Percentiles rank a stretch among this genome's conserved stretches.
These are phyloP conservation scores for Puntigrus tetrazona DNA, from an alignment of 2,113 vertebrate genomes.

Conservation along the genomic window DNA sequence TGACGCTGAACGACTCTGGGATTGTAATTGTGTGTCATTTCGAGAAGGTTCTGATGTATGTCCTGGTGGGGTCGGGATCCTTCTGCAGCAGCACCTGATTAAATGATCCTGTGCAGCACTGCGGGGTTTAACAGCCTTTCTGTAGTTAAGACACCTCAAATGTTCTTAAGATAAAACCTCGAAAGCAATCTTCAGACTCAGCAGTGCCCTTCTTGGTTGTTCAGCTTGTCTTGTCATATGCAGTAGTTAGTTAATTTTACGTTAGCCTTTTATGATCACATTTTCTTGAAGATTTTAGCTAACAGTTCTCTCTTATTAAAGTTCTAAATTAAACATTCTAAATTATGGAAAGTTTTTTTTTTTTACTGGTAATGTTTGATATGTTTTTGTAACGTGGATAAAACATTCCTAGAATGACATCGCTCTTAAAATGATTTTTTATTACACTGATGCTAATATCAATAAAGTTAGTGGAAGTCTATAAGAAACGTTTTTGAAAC, in stretches of 20 bases:
- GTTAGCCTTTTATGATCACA: not conserved
- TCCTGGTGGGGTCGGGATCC: not conserved
- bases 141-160: not conserved
- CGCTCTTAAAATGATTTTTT: no score
- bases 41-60: not conserved
- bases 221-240: not conserved
- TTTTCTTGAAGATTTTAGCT: not conserved
- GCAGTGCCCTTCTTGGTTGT: not conserved
- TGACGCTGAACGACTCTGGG: not conserved
- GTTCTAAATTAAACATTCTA: no score
- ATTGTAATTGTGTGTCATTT: not conserved
- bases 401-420: no score
- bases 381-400: no score
- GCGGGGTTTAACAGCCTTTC: no score
- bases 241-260: not conserved
- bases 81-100: not conserved
- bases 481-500: no score
- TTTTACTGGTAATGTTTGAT: no score
- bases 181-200: not conserved
- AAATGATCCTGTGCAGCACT: not conserved
- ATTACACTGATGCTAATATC: no score
- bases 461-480: no score
- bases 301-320: no score
- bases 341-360: no score
- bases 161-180: not conserved